A percentile compares a stretch with the other conserved stretches of the same genome.
These are phyloP conservation scores for Drosophila putrida DNA, from an alignment of 2,888 invertebrate genomes.

Conservation along the genomic window DNA sequence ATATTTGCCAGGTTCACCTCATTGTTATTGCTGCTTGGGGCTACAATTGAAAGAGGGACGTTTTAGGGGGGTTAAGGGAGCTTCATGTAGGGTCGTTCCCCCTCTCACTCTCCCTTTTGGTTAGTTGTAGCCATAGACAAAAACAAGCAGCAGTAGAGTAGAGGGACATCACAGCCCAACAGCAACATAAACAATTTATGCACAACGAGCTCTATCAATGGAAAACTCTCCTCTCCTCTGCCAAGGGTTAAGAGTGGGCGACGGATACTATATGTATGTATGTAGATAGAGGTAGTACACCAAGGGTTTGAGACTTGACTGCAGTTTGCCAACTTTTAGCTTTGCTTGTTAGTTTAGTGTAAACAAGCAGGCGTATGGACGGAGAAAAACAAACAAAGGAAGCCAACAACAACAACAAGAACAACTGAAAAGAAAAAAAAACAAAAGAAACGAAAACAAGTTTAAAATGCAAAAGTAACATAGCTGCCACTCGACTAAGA, in stretches of 20 bases:
- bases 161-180: slow-evolving; percentile 33
- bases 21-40: slow-evolving; percentile 53
- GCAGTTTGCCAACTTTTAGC: slow-evolving; percentile 75
- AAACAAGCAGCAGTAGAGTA: slow-evolving; percentile 29
- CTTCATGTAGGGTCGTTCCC: background rate
- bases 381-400: slow-evolving; percentile 46
- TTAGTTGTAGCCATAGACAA: slow-evolving; percentile 57
- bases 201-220: slow-evolving; percentile 69
- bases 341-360: slow-evolving; percentile 75
- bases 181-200: slow-evolving; percentile 74
- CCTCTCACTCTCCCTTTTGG: slow-evolving; percentile 13
- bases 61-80: background rate
- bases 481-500: background rate
- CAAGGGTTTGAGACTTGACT: slow-evolving; percentile 48
- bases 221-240: slow-evolving; percentile 18
- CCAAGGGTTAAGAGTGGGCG: slow-evolving; percentile 6
- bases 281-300: background rate
- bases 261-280: too few species aligned
- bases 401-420: too few species aligned
- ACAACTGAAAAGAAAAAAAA: slow-evolving; percentile 10
- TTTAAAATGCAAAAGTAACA: background rate
- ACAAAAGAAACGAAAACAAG: slow-evolving; percentile 8
- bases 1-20: slow-evolving; percentile 64
- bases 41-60: slow-evolving; percentile 3
- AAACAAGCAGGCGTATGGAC: slow-evolving; percentile 56